Percentiles rank a stretch among this genome's conserved stretches.
Evolutionary conservation across 2,888 invertebrate genomes (phyloP).

Genomic region (Lypha dubia): DNA sequence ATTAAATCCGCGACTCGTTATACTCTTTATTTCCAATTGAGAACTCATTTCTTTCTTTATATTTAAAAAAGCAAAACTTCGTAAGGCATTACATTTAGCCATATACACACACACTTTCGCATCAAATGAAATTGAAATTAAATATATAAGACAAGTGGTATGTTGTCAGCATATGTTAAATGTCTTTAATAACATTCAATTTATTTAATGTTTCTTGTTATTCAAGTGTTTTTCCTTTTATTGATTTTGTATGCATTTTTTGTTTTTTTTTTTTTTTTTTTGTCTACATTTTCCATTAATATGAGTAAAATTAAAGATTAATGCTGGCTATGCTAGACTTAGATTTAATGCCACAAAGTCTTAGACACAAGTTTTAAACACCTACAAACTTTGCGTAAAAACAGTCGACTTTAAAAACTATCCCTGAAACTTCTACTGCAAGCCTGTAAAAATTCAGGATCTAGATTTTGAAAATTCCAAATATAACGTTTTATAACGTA

Average conservation of each 20-base stretch:
- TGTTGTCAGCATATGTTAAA: slow-evolving; percentile 68
- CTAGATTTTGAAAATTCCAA: too few species aligned
- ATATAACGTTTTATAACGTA: too few species aligned
- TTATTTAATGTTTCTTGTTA: slow-evolving; percentile 63
- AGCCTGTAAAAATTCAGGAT: too few species aligned
- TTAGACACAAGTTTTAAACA: too few species aligned
- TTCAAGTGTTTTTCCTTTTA: slow-evolving; percentile 44
- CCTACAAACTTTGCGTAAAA: too few species aligned
- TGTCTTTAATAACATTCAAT: slow-evolving; percentile 66
- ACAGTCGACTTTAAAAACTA: too few species aligned
- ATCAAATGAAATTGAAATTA: slow-evolving; percentile 68
- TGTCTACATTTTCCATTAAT: not conserved
- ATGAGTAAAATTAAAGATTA: slow-evolving; percentile 27
- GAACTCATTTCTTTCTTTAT: not conserved
- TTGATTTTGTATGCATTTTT: not conserved
- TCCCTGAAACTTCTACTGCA: too few species aligned
- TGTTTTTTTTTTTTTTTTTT: slow-evolving; percentile 2
- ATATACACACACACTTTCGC: not conserved
- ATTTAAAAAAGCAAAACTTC: slow-evolving; percentile 36
- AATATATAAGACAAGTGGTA: slow-evolving; percentile 63
- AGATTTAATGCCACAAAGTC: slow-evolving; percentile 33
- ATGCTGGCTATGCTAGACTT: slow-evolving; percentile 4
- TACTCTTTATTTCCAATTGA: slow-evolving; percentile 27
- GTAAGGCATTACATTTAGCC: slow-evolving; percentile 13
- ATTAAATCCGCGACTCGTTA: too few species aligned